These are phyloP conservation scores for Heliconius charithonia DNA, from an alignment of 2,888 invertebrate species.

Conservation along the genomic window DNA sequence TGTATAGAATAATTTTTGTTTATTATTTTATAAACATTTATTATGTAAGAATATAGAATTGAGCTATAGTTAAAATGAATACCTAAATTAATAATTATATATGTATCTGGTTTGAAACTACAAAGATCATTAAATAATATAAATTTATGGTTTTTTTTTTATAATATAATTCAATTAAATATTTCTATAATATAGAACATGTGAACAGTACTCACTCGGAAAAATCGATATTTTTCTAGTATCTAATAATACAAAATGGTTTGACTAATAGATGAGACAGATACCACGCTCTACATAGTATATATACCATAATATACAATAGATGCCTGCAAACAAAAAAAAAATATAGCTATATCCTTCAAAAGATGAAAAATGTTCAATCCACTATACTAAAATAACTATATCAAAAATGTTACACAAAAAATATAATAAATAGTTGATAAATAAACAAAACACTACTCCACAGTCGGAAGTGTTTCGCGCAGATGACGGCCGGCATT, in stretches of 20 bases:
- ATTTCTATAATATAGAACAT: no score
- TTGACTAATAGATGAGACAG: not conserved
- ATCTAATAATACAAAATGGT: not conserved
- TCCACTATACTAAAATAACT: not conserved
- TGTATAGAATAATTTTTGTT: no score
- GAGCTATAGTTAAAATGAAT: no score
- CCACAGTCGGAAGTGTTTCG: slow-evolving; percentile 54
- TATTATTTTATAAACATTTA: not conserved
- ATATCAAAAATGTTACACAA: not conserved
- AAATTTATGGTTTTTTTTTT: not conserved
- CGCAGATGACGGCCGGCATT: slow-evolving; percentile 79
- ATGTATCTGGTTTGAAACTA: no score
- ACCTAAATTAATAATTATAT: not conserved
- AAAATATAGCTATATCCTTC: not conserved
- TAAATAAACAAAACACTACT: slow-evolving; percentile 51
- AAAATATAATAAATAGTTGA: slow-evolving; percentile 22
- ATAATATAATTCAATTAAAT: not conserved
- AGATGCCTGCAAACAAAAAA: not conserved
- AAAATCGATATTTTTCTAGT: no score
- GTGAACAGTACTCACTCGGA: no score
- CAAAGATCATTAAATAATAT: no score
- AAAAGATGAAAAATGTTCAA: not conserved
- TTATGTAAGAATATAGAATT: not conserved
- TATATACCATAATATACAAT: not conserved
- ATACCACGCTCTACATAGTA: not conserved